Evolutionary conservation across 2,113 vertebrate genomes (phyloP).

Genomic region (Hemiprocne comata): DNA sequence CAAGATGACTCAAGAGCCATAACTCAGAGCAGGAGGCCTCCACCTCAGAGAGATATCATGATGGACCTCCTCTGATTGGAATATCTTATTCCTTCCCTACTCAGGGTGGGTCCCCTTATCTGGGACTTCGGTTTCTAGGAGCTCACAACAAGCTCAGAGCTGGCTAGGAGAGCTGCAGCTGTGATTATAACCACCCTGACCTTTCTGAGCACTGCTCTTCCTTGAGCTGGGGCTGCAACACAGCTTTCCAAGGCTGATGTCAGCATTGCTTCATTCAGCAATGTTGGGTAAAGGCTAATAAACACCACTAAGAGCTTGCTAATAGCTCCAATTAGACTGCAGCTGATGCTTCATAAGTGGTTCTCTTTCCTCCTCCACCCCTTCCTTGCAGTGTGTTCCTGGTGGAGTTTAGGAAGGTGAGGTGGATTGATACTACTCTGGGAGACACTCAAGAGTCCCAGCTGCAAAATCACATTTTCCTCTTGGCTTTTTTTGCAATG

Average conservation of each 20-base stretch:
- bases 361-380: background rate
- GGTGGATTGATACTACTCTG: constrained; percentile 24
- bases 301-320: constrained; percentile 50
- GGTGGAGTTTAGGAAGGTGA: constrained; percentile 38
- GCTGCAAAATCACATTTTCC: background rate
- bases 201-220: background rate
- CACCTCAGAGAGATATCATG: background rate
- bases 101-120: background rate
- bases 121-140: background rate
- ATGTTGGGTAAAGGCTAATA: constrained; percentile 4
- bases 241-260: constrained; percentile 20
- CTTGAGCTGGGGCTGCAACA: background rate
- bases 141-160: background rate
- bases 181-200: background rate
- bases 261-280: constrained; percentile 28
- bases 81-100: background rate
- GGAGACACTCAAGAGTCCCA: background rate
- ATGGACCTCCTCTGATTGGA: background rate
- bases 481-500: background rate
- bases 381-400: constrained; percentile 55
- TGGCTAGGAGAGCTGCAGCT: background rate
- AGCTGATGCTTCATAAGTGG: constrained; percentile 52
- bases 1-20: background rate
- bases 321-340: constrained; percentile 56
- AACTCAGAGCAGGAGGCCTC: background rate